Percentiles rank a stretch among this genome's conserved stretches.
These are phyloP conservation scores for Sicus ferrugineus DNA, from an alignment of 2,888 invertebrate genomes.

Conservation along the genomic window DNA sequence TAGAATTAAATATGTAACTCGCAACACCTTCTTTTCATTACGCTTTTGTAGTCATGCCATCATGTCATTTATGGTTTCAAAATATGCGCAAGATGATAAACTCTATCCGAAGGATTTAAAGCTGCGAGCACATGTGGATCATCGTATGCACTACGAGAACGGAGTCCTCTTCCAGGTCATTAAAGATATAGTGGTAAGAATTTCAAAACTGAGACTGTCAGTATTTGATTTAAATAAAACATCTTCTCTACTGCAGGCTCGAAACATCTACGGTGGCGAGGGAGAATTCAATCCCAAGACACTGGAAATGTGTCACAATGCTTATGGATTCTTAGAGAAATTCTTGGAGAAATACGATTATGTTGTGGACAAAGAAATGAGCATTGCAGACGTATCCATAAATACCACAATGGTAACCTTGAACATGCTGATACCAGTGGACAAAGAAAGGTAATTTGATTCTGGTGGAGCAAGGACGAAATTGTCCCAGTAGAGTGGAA, in stretches of 20 bases:
- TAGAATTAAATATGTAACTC: background rate
- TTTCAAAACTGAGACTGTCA: background rate
- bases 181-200: slow-evolving; percentile 65
- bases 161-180: slow-evolving; percentile 66
- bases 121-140: slow-evolving; percentile 67
- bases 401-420: slow-evolving; percentile 62
- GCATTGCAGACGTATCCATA: slow-evolving; percentile 66
- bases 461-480: too few species aligned
- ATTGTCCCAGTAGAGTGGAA: too few species aligned
- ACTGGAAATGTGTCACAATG: slow-evolving; percentile 52
- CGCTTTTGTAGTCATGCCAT: slow-evolving; percentile 65
- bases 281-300: slow-evolving; percentile 52
- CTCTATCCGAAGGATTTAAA: slow-evolving; percentile 69
- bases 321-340: slow-evolving; percentile 58
- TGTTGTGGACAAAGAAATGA: slow-evolving; percentile 54
- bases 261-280: slow-evolving; percentile 57
- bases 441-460: slow-evolving; percentile 43
- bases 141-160: slow-evolving; percentile 67
- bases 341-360: slow-evolving; percentile 55
- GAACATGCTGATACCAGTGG: slow-evolving; percentile 59
- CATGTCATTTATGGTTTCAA: slow-evolving; percentile 66
- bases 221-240: background rate
- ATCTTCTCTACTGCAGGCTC: slow-evolving; percentile 46
- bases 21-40: background rate
- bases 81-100: slow-evolving; percentile 67